Evolutionary conservation across 1,140 invertebrate genomes (phyloP), one percentile per base, ranked within the genome.

Genomic region (Acyrthosiphon pisum): DNA sequence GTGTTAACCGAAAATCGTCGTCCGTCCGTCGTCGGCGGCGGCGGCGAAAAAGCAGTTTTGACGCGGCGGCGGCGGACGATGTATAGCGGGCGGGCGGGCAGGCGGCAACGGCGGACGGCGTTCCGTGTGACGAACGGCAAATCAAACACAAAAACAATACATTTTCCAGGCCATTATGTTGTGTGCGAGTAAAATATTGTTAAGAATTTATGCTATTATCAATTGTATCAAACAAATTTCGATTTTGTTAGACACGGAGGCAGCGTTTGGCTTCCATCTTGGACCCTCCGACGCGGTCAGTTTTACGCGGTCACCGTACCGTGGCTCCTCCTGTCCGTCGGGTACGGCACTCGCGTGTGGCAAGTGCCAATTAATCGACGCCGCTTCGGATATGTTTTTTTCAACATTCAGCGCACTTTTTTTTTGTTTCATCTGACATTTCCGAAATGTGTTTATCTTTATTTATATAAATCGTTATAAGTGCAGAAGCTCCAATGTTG

Each of bases 301-400:
- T 48, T 30, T n/a, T 20, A 1, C 26, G 44, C 0, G 11, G 26
- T 20, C 1, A 20, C 26, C 30, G 41, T 87, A 87, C 84, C 44
- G 84, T 41, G 83, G 41, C 81, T 84, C 81, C 81, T n/a, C 30
- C 60, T 68, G 22, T 20, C 81, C 37, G 37, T 23, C 91, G 97
- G 97, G 96, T n/a, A 97, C 96, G 68, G 97, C n/a, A n/a, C n/a
- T 97, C 14, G 30, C 30, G 30, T 8, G 4, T 81, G 18, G 30
- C 60, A 6, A 30, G 9, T 9, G 2, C 2, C 56, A 11, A 41
- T 41, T 46, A 46, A n/a, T n/a, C n/a, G n/a, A 68, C 60, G 9
- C 41, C 41, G 41, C 2, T 41, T 41, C 41, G 4, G 23, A 9
- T 53, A 22, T 53, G 1, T 50, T 50, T 50, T 50, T 50, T 4